Base-by-base conservation (phyloP, 2,113 vertebrate genomes). In the Poeciliopsis turrubarensis region DNA sequence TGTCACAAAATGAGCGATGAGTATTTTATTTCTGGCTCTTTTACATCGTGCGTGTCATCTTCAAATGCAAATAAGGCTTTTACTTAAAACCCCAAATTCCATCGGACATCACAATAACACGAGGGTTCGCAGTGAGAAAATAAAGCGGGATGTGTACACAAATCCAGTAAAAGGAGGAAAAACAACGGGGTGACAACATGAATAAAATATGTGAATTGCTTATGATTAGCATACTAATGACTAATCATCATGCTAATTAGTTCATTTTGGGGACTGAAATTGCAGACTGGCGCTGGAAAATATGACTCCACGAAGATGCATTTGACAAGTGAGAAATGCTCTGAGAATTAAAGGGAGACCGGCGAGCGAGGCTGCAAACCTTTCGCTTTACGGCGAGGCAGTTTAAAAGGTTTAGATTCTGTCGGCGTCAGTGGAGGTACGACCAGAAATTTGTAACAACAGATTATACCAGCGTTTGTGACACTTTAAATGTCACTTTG, bases 201-300 rank as follows among this genome's bases (percentile, higher is more conserved):
- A 92, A 94, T 94, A 93, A 94, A 93, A 93, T 90, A 94, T 92
- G 87, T 78, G 89, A 82, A 86, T 87, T 81, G 79, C 86, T 90
- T 86, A 80, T 88, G 85, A 93, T 94, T 91, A 86, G 86, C 92
- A 93, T 92, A 77, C 90, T 89, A 92, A 94, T 91, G 86, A 86
- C 86, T 89, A 85, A 92, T 93, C 89, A 88, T 82, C 83, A 91
- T 92, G 89, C 88, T 92, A 92, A 93, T 94, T 85, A 91, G 86
- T 87, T 92, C 70, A 83, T 89, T 89, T 84, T 78, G 86, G 85
- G 90, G 79, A 81, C 87, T 89, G 76, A 78, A 85, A 90, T 81
- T 83, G 76, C 83, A 89, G 81, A 65, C 72, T 70, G 79, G 63
- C 65, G 71, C 78, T 80, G 73, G 64, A 74, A 72, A 80, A 87